These are phyloP conservation scores for human DNA, from an alignment of 2,113 vertebrate genomes.

Conservation along the genomic window DNA sequence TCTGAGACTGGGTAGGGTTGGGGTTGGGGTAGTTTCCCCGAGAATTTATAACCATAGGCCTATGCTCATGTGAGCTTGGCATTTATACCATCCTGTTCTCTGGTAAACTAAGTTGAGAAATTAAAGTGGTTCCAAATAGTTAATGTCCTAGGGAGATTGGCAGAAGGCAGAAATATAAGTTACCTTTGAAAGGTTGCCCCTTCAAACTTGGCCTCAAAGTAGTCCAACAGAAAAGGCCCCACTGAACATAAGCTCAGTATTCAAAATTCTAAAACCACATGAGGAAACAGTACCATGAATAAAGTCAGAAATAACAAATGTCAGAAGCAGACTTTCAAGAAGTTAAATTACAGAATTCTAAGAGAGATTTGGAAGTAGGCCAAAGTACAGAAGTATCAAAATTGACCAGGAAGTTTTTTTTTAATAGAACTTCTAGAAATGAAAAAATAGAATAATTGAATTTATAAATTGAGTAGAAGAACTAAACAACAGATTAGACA, in stretches of 20 bases:
- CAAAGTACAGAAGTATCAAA: background rate
- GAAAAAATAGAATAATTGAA: background rate
- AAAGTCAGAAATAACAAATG: conserved; percentile 14
- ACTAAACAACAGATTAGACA: conserved; percentile 5
- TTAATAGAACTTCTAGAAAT: background rate
- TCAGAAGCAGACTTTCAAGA: conserved; percentile 11
- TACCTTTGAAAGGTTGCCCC: background rate
- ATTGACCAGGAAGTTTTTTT: background rate
- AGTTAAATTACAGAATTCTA: background rate
- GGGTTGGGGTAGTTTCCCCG: background rate
- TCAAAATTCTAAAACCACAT: background rate
- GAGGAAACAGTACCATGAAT: background rate
- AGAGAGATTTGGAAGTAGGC: background rate
- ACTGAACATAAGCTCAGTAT: background rate
- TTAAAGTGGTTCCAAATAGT: background rate
- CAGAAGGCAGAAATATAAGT: background rate
- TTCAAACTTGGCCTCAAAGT: background rate
- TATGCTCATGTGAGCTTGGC: background rate
- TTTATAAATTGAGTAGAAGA: conserved; percentile 36
- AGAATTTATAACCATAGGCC: background rate
- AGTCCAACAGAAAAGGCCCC: background rate
- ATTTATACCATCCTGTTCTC: conserved; percentile 15
- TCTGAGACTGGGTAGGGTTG: background rate
- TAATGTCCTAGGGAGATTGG: background rate
- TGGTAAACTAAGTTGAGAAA: conserved; percentile 2